Evolutionary conservation across 2,888 invertebrate species (phyloP).

Genomic region (Myathropa florea): DNA sequence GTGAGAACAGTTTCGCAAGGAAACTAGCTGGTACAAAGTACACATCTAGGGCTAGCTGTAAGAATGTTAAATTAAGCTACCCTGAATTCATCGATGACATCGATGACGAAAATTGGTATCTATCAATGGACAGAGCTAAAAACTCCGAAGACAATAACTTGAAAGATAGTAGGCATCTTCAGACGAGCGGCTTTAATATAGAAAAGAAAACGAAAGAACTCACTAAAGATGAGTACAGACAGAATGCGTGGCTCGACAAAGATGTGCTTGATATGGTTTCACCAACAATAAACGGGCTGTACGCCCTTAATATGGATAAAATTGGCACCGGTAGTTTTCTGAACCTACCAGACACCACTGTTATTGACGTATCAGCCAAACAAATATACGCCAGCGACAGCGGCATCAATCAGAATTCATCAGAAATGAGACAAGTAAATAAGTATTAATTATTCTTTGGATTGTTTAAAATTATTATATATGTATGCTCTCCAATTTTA

Average conservation of each 20-base stretch:
- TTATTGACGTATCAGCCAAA: conserved; percentile 47
- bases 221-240: neutral
- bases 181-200: conserved; percentile 74
- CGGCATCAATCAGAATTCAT: conserved; percentile 58
- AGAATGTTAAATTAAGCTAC: conserved; percentile 59
- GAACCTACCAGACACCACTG: conserved; percentile 11
- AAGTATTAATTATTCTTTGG: conserved; percentile 41
- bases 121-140: conserved; percentile 3
- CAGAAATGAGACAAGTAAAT: conserved; percentile 54
- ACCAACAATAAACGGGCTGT: conserved; percentile 66
- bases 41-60: conserved; percentile 40
- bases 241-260: conserved; percentile 54
- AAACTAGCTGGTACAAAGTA: conserved; percentile 35
- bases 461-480: neutral
- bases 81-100: conserved; percentile 72
- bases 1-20: conserved; percentile 49
- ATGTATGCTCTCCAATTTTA: neutral
- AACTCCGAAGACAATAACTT: conserved; percentile 21
- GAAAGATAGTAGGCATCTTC: conserved; percentile 50
- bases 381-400: conserved; percentile 41
- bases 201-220: conserved; percentile 1
- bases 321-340: conserved; percentile 22
- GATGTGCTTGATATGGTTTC: conserved; percentile 71
- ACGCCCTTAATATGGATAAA: conserved; percentile 71
- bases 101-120: conserved; percentile 73